Conservation (phyloP, 2,888 invertebrate genomes). For the Macaria notata region DNA sequence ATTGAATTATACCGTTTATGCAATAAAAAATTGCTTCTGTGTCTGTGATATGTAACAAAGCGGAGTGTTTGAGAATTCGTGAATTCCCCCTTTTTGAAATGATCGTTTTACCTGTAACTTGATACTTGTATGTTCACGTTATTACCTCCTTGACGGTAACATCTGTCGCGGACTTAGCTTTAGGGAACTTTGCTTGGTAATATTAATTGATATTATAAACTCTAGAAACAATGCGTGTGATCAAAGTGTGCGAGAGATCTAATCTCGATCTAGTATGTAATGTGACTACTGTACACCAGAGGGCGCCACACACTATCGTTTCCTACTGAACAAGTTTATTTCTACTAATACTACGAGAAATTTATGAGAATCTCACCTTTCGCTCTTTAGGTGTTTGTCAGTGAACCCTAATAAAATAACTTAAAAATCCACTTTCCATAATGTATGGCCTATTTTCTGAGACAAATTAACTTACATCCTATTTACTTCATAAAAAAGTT, state of each 20-base stretch:
- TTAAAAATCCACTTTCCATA: no score
- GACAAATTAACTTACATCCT: no score
- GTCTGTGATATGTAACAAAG: constrained; percentile 26
- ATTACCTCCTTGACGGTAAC: constrained; percentile 32
- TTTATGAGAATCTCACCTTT: constrained; percentile 22
- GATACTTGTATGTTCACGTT: constrained; percentile 30
- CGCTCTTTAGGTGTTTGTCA: constrained; percentile 29
- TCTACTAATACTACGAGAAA: no score
- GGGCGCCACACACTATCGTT: constrained; percentile 17
- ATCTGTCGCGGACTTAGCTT: constrained; percentile 32
- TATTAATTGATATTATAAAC: constrained; percentile 34
- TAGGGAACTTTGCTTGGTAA: constrained; percentile 31
- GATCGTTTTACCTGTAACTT: constrained; percentile 19
- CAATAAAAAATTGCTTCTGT: constrained; percentile 18
- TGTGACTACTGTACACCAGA: constrained; percentile 18
- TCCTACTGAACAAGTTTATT: constrained; percentile 10
- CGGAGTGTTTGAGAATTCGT: constrained; percentile 24
- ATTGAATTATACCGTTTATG: neutral
- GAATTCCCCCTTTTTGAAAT: constrained; percentile 33
- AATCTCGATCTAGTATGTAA: constrained; percentile 25
- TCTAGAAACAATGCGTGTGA: constrained; percentile 24
- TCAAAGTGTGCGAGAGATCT: constrained; percentile 23
- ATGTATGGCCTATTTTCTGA: no score
- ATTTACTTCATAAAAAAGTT: no score
- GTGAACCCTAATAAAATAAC: neutral